Conservation (phyloP, 2,888 invertebrate genomes). For the Phengaris arion region DNA sequence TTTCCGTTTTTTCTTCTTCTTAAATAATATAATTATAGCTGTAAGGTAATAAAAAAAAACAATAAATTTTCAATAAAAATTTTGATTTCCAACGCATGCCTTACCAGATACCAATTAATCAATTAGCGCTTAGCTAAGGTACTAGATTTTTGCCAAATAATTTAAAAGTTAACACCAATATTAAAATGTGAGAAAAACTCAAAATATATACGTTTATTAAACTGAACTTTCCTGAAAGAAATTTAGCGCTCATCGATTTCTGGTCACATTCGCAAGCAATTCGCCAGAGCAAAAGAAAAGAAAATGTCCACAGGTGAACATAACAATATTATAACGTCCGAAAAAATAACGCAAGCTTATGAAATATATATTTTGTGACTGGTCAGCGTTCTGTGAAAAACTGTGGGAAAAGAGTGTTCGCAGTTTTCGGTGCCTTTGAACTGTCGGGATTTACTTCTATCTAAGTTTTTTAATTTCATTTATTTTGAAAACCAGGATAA, state of each 20-base stretch:
- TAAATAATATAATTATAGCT: too few relatives aligned
- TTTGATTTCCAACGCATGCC: not conserved
- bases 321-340: not conserved
- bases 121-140: not conserved
- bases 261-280: constrained; percentile 38
- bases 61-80: not conserved
- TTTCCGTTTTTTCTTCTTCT: too few relatives aligned
- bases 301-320: not conserved
- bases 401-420: not conserved
- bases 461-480: not conserved
- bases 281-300: constrained; percentile 35
- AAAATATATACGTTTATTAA: too few relatives aligned
- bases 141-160: not conserved
- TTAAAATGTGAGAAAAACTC: too few relatives aligned
- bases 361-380: constrained; percentile 20
- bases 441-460: not conserved
- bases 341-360: constrained; percentile 29
- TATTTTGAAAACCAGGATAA: not conserved
- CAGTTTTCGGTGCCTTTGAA: not conserved
- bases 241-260: constrained; percentile 31
- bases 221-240: constrained; percentile 1
- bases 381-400: constrained; percentile 24
- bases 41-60: too few relatives aligned
- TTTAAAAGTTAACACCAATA: not conserved
- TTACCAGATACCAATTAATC: not conserved